phyloP scores from a whole-genome alignment of 1,140 invertebrate species.

The Drosophila orosa region DNA sequence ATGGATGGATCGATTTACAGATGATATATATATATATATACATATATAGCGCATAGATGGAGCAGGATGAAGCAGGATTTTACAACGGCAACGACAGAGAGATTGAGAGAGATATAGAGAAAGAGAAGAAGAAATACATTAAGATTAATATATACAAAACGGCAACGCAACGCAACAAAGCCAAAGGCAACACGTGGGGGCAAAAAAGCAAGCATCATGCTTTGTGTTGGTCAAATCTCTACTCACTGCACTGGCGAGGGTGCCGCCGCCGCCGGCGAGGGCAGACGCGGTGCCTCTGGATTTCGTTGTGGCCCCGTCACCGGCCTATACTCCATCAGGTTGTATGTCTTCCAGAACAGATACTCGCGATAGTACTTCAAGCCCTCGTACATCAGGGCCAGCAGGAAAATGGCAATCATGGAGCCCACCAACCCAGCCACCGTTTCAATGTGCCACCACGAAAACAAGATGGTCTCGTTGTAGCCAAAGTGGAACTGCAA shows the following conservation, averaged over 20 bases:
- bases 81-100: conserved; percentile 43
- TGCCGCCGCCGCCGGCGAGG: conserved; percentile 66
- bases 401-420: conserved; percentile 93
- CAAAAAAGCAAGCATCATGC: conserved; percentile 17
- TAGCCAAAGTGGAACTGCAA: conserved; percentile 91
- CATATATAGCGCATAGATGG: conserved; percentile 21
- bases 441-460: conserved; percentile 90
- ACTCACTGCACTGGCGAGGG: conserved; percentile 88
- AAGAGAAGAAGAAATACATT: conserved; percentile 61
- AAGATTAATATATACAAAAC: conserved; percentile 59
- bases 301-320: conserved; percentile 89
- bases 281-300: conserved; percentile 75
- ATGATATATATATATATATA: conserved; percentile 32
- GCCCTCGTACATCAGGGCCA: conserved; percentile 95
- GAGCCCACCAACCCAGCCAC: conserved; percentile 92
- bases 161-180: conserved; percentile 21
- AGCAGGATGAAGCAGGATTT: conserved; percentile 21
- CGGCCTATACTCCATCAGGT: conserved; percentile 88
- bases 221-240: conserved; percentile 40
- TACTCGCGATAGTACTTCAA: conserved; percentile 95
- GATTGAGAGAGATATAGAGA: too few species aligned
- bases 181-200: not conserved
- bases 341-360: conserved; percentile 93
- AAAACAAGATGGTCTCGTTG: conserved; percentile 90
- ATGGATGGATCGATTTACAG: conserved; percentile 43